phyloP scores from a whole-genome alignment of 2,113 vertebrate genomes.

The Panthera leo region DNA sequence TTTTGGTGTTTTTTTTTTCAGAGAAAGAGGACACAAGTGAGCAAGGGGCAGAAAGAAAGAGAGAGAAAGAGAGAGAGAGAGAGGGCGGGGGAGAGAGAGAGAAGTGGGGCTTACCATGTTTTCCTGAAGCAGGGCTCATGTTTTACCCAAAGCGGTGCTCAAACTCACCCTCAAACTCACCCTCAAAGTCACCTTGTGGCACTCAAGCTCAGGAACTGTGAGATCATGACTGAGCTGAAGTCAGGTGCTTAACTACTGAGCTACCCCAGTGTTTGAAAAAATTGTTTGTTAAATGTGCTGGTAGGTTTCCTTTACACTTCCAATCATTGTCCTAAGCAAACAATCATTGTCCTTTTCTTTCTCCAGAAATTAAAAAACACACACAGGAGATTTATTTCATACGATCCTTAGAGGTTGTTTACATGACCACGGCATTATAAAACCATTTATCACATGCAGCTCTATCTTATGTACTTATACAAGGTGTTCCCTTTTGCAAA shows the following conservation, averaged over 20 bases:
- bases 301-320: not conserved
- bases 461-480: not conserved
- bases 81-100: no score
- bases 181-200: no score
- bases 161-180: no score
- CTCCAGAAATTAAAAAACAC: slow-evolving; percentile 14
- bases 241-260: no score
- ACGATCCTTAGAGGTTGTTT: not conserved
- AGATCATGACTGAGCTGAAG: no score
- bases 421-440: not conserved
- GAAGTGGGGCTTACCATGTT: no score
- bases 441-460: not conserved
- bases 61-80: no score
- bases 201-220: no score
- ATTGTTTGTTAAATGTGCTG: not conserved
- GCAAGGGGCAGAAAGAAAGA: no score
- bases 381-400: not conserved
- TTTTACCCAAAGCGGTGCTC: no score
- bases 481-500: not conserved
- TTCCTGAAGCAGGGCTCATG: no score
- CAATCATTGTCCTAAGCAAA: not conserved
- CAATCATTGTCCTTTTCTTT: not conserved
- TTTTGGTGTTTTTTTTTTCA: not conserved
- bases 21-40: no score
- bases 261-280: not conserved